Evolutionary conservation across 1,140 invertebrate genomes (phyloP).

Genomic region (Stegodyphus dumicola): DNA sequence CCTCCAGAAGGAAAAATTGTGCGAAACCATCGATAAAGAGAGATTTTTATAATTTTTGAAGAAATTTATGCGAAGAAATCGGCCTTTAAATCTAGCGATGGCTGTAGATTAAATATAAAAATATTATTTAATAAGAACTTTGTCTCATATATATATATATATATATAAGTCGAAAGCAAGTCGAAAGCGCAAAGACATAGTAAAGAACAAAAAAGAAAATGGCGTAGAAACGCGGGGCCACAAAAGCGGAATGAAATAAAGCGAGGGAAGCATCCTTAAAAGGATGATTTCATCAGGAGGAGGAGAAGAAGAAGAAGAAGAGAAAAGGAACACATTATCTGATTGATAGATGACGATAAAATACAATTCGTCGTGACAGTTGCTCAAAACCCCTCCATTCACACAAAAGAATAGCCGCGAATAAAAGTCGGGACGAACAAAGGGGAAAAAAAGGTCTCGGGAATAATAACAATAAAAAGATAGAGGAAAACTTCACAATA

Average conservation of each 20-base stretch:
- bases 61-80: too few relatives aligned
- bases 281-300: conserved; percentile 55
- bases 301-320: conserved; percentile 4
- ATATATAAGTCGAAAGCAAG: too few relatives aligned
- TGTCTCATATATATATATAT: too few relatives aligned
- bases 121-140: too few relatives aligned
- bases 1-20: too few relatives aligned
- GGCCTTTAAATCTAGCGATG: too few relatives aligned
- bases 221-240: neutral
- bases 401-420: conserved; percentile 35
- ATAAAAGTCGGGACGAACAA: conserved; percentile 53
- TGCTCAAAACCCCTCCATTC: conserved; percentile 28
- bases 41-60: too few relatives aligned
- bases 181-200: too few relatives aligned
- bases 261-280: conserved; percentile 35
- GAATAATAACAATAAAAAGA: conserved; percentile 23
- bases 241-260: conserved; percentile 29
- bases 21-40: too few relatives aligned
- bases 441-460: conserved; percentile 2
- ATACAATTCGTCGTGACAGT: conserved; percentile 56
- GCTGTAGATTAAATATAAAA: too few relatives aligned
- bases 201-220: conserved; percentile 6
- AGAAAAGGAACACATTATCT: conserved; percentile 50
- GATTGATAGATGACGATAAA: conserved; percentile 59
- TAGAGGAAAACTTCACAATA: conserved; percentile 15